Evolutionary conservation across 2,113 vertebrate genomes (phyloP).

Genomic region (Alligator mississippiensis): DNA sequence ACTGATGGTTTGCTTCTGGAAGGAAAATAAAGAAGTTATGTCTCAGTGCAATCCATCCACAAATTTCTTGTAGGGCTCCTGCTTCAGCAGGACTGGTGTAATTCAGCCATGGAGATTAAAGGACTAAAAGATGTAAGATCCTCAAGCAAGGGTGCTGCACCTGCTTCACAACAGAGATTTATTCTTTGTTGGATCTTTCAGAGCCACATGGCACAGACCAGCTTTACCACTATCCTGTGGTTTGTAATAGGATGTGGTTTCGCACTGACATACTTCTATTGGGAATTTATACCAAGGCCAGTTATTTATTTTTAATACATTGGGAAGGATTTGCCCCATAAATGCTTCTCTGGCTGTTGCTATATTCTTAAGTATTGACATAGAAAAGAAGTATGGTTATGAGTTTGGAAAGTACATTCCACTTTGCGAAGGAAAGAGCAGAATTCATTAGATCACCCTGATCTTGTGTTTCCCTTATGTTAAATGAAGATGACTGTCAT

Average conservation of each 20-base stretch:
- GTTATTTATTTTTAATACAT: background rate
- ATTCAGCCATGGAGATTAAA: background rate
- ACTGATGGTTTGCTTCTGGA: conserved; percentile 36
- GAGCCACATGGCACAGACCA: background rate
- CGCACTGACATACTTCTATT: background rate
- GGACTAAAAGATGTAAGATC: background rate
- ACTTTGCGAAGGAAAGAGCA: background rate
- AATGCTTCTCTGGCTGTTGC: background rate
- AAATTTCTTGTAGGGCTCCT: background rate
- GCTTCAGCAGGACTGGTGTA: background rate
- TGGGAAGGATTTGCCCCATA: background rate
- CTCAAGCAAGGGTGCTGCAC: background rate
- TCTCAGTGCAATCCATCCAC: background rate
- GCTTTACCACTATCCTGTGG: background rate
- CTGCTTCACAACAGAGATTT: background rate
- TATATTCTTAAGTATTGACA: background rate
- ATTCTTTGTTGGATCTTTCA: background rate
- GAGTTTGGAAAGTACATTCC: background rate
- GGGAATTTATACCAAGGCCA: background rate
- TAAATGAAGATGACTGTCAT: background rate
- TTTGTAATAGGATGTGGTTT: background rate
- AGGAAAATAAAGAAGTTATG: background rate
- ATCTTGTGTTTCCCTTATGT: background rate
- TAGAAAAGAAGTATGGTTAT: background rate
- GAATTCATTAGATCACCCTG: background rate